Evolutionary conservation across 2,797 vertebrate species (phyloP), one percentile per base, ranked within the genome.

Genomic region (Gephyroberyx darwinii): DNA sequence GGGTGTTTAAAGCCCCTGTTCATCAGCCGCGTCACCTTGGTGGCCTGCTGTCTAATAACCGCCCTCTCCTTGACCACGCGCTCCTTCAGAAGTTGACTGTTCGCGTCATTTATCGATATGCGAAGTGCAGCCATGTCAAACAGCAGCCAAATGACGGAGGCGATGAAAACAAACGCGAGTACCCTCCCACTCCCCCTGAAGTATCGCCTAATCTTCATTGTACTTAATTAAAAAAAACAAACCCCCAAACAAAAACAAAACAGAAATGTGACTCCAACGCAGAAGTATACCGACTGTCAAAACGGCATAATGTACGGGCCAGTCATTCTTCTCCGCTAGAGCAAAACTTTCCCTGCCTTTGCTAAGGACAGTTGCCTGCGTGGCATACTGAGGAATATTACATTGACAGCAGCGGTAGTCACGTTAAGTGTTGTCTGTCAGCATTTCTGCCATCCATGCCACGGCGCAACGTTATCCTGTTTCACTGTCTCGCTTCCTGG

Each of bases 91-190:
- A 92, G 68, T 57, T 87, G 89, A 7, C 89, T 86, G 88, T 93
- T 94, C 56, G 82, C 87, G 16, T 97, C 97, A 77, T 87, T 94
- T 59, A 97, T 91, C 7, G 96, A 98, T 5, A 98, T 41, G 64
- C 94, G 93, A 4, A 99, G 95, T 5, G 96, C 97, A 80, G 95
- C 96, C 94, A 98, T 97, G 90, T 98, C 96, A 83, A 99, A 95
- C 56, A 98, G 92, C 65, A 99, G 86, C 97, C 97, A 99, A 33
- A 95, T 75, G 80, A 99, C 91, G 41, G 97, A 99, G 62, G 97
- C 96, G 5, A 89, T 86, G 77, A 98, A 97, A 59, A 99, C 95
- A 47, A 97, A 94, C 0, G 94, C 95, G 14, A 99, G 91, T 3
- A 95, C 94, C 83, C 96, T 89, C 77, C 96, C 96, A 78, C 96